Evolutionary conservation across 2,888 invertebrate genomes (phyloP), one percentile per base, ranked within the genome.

Genomic region (Halocaridina rubra): DNA sequence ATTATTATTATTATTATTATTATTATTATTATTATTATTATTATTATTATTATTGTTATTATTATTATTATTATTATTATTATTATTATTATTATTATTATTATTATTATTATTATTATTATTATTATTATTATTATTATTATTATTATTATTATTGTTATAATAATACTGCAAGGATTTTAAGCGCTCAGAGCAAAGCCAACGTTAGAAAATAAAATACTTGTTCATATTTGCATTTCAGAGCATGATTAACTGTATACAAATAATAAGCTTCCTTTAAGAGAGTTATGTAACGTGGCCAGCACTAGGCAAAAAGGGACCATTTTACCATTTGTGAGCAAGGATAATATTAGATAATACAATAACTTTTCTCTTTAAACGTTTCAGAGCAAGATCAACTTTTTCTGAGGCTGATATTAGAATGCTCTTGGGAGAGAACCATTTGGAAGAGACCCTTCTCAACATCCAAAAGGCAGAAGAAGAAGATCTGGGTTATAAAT

Each of bases 381-480:
- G 32, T 10, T 59, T 13, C 53, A 32, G 76, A 57, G 71, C 71
- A 19, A 27, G 79, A 46, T 79, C 79, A 27, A 29, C 79, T 1
- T n/a, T 71, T 2, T 53, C 79, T 2, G 53, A 19, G 16, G 30
- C 8, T n/a, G 79, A 59, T 33, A 22, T 80, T 27, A 72, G 61
- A 19, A 24, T 32, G 29, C 59, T 71, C 13, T 39, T 72, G 80
- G 27, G 59, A 57, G 80, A 80, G 57, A 69, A 32, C 0, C 57
- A 59, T 10, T 71, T 29, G 8, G 72, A 72, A 59, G 16, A 39
- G 29, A 19, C 13, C n/a, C 10, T 79, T 8, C 29, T 8, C 10
- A 71, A 22, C 53, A 24, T 39, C 19, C 69, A 16, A 3, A 13
- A n/a, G n/a, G n/a, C 53, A 53, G 69, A 69, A 32, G 67, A 22